These are phyloP conservation scores for Drosophila aldrichi DNA, from an alignment of 2,888 invertebrate genomes.

Conservation along the genomic window DNA sequence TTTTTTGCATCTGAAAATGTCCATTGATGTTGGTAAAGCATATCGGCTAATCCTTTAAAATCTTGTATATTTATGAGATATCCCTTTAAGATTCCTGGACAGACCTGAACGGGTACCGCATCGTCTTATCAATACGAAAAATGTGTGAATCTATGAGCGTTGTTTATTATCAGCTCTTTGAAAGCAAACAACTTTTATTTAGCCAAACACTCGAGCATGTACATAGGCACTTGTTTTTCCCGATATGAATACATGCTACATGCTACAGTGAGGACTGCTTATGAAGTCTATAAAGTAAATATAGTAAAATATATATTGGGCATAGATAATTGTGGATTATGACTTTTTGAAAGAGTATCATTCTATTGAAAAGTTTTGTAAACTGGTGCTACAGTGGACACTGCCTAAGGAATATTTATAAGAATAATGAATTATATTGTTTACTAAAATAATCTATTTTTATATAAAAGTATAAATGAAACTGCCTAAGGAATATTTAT, in stretches of 20 bases:
- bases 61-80: background rate
- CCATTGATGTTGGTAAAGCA: background rate
- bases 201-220: constrained; percentile 22
- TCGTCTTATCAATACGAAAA: constrained; percentile 31
- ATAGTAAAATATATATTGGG: background rate
- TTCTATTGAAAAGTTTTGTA: background rate
- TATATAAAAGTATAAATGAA: too few species aligned
- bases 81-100: background rate
- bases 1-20: constrained; percentile 3
- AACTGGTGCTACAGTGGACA: too few species aligned
- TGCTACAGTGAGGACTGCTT: constrained; percentile 1
- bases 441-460: too few species aligned
- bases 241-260: constrained; percentile 6
- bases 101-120: background rate
- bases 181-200: constrained; percentile 34
- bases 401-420: too few species aligned
- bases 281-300: background rate
- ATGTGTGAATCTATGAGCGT: constrained; percentile 15
- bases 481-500: too few species aligned
- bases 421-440: background rate
- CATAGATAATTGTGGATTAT: background rate
- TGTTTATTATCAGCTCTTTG: constrained; percentile 27
- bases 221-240: constrained; percentile 7
- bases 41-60: constrained; percentile 22
- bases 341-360: background rate